Evolutionary conservation across 2,797 vertebrate genomes (phyloP).

Genomic region (Siniperca scherzeri): DNA sequence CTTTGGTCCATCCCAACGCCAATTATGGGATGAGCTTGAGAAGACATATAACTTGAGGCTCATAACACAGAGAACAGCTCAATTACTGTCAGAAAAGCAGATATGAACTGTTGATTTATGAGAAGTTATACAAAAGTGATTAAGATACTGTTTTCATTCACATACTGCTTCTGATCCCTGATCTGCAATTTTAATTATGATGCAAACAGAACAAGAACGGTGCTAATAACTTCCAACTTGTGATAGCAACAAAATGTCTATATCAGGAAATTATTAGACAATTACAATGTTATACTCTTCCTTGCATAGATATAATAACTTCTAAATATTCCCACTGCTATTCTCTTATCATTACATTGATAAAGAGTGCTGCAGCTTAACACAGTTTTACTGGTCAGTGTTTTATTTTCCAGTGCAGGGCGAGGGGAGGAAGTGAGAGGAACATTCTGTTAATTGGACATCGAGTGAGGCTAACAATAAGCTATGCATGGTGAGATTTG

Average conservation of each 20-base stretch:
- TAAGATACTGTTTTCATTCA: conserved; percentile 29
- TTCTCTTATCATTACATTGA: conserved; percentile 40
- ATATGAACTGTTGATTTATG: conserved; percentile 44
- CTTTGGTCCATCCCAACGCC: conserved; percentile 44
- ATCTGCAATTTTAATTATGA: conserved; percentile 41
- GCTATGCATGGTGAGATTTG: conserved; percentile 78
- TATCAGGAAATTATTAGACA: conserved; percentile 27
- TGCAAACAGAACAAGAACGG: conserved; percentile 20
- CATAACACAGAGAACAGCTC: conserved; percentile 20
- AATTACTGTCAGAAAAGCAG: conserved; percentile 25
- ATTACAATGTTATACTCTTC: conserved; percentile 8
- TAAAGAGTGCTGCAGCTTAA: conserved; percentile 48
- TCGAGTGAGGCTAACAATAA: conserved; percentile 79
- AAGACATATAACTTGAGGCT: conserved; percentile 55
- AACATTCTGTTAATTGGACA: conserved; percentile 86
- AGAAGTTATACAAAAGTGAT: conserved; percentile 30
- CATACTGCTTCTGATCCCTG: background rate
- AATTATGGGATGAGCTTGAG: conserved; percentile 67
- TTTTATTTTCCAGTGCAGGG: conserved; percentile 61
- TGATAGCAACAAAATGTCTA: conserved; percentile 25
- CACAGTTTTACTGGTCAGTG: conserved; percentile 59
- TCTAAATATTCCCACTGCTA: conserved; percentile 43
- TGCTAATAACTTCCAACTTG: conserved; percentile 38
- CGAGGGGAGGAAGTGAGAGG: conserved; percentile 66
- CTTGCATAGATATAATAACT: conserved; percentile 40